A percentile compares a stretch with the other conserved stretches of the same genome.
phyloP scores from a whole-genome alignment of 2,797 vertebrate species.

The Simalia tracyae region DNA sequence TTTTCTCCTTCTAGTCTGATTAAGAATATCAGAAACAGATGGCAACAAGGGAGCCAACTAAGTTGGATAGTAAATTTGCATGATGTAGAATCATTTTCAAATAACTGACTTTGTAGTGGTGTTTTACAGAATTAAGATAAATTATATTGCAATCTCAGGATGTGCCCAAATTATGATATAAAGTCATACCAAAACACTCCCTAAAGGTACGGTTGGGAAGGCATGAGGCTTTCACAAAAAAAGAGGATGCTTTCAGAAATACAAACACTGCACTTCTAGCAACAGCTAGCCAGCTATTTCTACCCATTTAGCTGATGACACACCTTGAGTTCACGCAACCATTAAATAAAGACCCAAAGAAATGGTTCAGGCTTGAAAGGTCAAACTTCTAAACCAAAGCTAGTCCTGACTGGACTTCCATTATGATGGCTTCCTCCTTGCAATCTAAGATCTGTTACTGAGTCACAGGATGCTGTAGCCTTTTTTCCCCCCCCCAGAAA shows the following conservation, averaged over 20 bases:
- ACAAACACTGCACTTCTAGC: neutral
- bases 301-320: neutral
- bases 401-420: neutral
- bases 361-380: neutral
- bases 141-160: conserved; percentile 8
- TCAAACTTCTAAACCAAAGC: neutral
- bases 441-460: neutral
- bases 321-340: neutral
- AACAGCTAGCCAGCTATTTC: neutral
- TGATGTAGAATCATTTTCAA: neutral
- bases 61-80: neutral
- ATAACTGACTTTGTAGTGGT: neutral
- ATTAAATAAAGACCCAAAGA: neutral
- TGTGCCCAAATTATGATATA: neutral
- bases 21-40: neutral
- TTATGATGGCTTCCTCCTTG: neutral
- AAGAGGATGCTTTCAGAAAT: neutral
- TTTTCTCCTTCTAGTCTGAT: neutral
- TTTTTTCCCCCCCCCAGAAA: neutral
- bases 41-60: neutral
- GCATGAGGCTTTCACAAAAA: neutral
- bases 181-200: conserved; percentile 4
- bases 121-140: neutral
- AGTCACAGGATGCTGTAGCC: neutral
- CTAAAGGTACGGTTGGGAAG: neutral